Base-by-base conservation (phyloP, 2,888 invertebrate species). In the Clistopyga incitator region DNA sequence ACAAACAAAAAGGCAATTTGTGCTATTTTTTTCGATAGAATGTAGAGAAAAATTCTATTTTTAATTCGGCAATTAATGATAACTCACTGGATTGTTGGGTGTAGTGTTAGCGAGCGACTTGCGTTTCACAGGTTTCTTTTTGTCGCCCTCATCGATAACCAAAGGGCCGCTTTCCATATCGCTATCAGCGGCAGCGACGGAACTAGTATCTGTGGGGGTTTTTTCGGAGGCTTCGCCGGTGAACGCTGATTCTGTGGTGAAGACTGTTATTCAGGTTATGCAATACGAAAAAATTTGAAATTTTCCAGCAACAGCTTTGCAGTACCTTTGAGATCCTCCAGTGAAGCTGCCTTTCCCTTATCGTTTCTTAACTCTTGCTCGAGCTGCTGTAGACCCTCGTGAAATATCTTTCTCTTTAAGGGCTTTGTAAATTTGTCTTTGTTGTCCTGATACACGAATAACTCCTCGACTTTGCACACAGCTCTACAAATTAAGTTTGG, bases 331-430 rank as follows among this genome's bases (percentile, higher is more conserved):
- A 87, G 86, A 18, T 88, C 87, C 20, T 81, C 81, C 38, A 87
- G 77, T 29, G 88, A 75, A 4, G 85, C 83, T 2, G 83, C 52
- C 29, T 86, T 86, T 38, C 85, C 84, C 45, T 84, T 76, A 86
- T 95, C 95, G 78, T 95, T 95, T 76, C 95, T 94, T 65, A 97
- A 95, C 85, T 97, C 97, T 83, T 96, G 95, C 90, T 98, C 97
- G 82, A 99, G 97, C 93, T 99, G 97, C 90, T 96, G 95, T 20
- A 99, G 95, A 0, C 98, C 99, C 89, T 98, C 98, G 81, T 97
- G 97, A 91, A 97, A 99, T 93, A 95, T 96, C 89, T 96, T 96
- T 47, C 97, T 94, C 91, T 98, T 98, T 86, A 97, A 95, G 0
- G 96, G 95, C 90, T 97, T 98, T 72, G 95, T 97, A 93, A 96